Evolutionary conservation across 2,113 vertebrate genomes (phyloP), one percentile per base, ranked within the genome.

Genomic region (Tenebrosternarchus preto): DNA sequence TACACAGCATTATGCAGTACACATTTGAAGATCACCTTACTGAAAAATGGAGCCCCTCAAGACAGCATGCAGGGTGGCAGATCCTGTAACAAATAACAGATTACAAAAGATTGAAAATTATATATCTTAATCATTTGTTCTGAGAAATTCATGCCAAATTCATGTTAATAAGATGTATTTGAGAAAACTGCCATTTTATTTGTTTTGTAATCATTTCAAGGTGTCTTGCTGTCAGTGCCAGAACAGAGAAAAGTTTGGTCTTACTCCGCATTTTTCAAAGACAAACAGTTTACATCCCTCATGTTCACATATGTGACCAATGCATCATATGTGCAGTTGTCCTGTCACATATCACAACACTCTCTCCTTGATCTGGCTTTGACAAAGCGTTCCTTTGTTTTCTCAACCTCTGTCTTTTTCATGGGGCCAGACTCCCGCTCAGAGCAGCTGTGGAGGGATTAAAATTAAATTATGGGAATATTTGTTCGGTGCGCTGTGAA

Each of bases 361-460:
- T 71, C 31, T 75, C 57, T 55, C 71, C 77, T 80, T 33, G 31
- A 72, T 77, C 77, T 83, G 70, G 31, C 55, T 83, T 73, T 82
- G 76, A 90, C 86, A 92, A 88, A 88, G 83, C 68, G 24, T 33
- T 60, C 66, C 66, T 81, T 88, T 91, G 87, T 90, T 89, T 87
- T 85, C 73, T 59, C 70, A 75, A 83, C 64, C 66, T 63, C 82
- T 85, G 80, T 83, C 82, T 88, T 80, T 81, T 89, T 87, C 80
- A 75, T 76, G 80, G 55, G 76, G 83, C 82, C 84, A 85, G 71
- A 59, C 80, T 71, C n/a, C 78, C 60, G 83, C 80, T 77, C 53
- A 43, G 76, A 83, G 69, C 81, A 88, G 85, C 88, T 88, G 88
- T 87, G 64, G 80, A 56, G 83, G 83, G 83, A 87, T 90, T 86